Evolutionary conservation across 2,113 vertebrate species (phyloP).

Genomic region (Istiophorus platypterus): DNA sequence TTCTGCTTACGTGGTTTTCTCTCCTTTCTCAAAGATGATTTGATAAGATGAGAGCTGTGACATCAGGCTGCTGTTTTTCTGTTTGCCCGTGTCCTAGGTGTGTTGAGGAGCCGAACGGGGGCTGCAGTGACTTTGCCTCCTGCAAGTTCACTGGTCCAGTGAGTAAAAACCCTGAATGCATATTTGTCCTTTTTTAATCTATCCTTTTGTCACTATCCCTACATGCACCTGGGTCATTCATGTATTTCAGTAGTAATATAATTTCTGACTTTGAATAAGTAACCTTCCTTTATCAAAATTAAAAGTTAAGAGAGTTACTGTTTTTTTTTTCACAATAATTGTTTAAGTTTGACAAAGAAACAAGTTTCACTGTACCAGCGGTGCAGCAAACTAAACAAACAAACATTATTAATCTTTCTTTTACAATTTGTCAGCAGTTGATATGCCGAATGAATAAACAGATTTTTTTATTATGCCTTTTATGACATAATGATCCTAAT

Average conservation of each 20-base stretch:
- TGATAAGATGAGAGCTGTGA: not conserved
- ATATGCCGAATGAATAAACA: no score
- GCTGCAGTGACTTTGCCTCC: slow-evolving; percentile 90
- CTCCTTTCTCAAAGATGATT: not conserved
- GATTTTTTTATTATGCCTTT: no score
- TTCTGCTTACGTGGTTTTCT: not conserved
- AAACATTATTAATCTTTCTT: no score
- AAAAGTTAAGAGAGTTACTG: no score
- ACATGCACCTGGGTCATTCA: not conserved
- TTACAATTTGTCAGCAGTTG: no score
- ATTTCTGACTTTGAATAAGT: no score
- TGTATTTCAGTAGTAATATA: not conserved
- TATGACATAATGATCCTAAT: no score
- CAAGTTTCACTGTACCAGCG: no score
- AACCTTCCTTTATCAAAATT: no score
- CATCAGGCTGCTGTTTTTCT: slow-evolving; percentile 4
- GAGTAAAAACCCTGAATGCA: slow-evolving; percentile 62
- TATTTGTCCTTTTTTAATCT: not conserved
- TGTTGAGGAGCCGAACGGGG: slow-evolving; percentile 84
- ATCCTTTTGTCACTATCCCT: not conserved
- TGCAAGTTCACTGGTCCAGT: slow-evolving; percentile 91
- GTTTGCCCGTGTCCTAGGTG: slow-evolving; percentile 74
- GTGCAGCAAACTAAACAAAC: no score
- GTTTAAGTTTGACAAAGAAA: no score
- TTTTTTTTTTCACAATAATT: no score